Base-by-base conservation (phyloP, 2,888 invertebrate species). In the Calephelis perditalis region DNA sequence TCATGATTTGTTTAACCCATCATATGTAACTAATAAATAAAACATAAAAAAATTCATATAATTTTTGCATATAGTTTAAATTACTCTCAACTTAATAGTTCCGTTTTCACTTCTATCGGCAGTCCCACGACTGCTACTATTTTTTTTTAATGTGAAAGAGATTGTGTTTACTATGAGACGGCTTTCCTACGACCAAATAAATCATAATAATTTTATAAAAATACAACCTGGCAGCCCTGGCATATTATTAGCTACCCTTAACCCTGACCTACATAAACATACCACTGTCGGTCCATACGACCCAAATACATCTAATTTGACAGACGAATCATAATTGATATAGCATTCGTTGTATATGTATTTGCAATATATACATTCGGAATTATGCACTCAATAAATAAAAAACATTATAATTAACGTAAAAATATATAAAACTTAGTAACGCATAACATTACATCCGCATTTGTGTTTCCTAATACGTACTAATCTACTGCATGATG, bases 361-460 rank as follows among this genome's bases (percentile, higher is more conserved):
- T 35, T 60, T 12, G 47, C 37, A 60, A 35, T 47, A 60, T 56
- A 47, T 45, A 37, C 56, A 55, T 57, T 57, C 57, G 57, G 57
- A 57, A 57, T 57, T 43, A 57, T 45, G 57, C 40, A 47, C 46
- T 40, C 10, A 56, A 56, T 36, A 47, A 60, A 60, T 60, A 55
- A 55, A 58, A 49, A 37, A 45, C 55, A 55, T 15, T 56, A 46
- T 35, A 52, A 52, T 52, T 52, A 35, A 52, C 26, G 52, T 52
- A 52, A 52, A 52, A 52, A 52, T 52, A 35, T 52, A 52, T 52
- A 52, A 52, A 52, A 52, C 52, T 35, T 52, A 26, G 35, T 52
- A 52, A 52, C 35, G 52, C 52, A 26, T 52, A 52, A 52, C 35
- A 26, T 52, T 52, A 52, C 52, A 52, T 52, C 52, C 52, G 52